Evolutionary conservation across 2,888 invertebrate species (phyloP).

Genomic region (Trypoxylon attenuatum): DNA sequence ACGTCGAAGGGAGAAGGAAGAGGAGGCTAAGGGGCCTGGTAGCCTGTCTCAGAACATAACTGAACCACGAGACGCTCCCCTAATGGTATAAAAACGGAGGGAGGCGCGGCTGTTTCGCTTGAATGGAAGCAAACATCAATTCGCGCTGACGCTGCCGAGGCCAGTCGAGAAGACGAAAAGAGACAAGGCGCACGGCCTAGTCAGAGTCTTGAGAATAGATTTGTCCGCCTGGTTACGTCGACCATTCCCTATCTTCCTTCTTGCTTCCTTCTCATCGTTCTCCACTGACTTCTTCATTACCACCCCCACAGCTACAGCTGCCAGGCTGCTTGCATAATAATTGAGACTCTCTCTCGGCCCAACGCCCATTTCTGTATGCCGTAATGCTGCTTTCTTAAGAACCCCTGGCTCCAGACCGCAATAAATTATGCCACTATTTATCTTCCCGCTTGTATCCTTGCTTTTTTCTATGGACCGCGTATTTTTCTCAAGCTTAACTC

Average conservation of each 20-base stretch:
- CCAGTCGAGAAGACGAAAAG: neutral
- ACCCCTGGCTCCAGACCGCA: neutral
- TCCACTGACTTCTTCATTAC: too few species aligned
- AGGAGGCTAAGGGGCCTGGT: conserved; percentile 6
- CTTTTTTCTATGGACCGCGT: neutral
- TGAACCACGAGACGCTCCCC: conserved; percentile 50
- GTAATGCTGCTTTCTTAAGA: neutral
- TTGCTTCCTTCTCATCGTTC: neutral
- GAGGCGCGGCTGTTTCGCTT: conserved; percentile 46
- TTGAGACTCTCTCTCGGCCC: neutral
- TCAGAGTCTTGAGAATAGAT: conserved; percentile 46
- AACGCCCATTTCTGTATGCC: neutral
- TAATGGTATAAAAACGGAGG: conserved; percentile 58
- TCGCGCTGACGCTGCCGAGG: conserved; percentile 54
- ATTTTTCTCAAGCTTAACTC: neutral
- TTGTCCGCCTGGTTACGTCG: conserved; percentile 48
- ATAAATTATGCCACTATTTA: neutral
- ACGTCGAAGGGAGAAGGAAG: conserved; percentile 5
- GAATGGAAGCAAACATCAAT: conserved; percentile 60
- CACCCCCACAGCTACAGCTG: neutral
- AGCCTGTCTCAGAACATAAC: conserved; percentile 35
- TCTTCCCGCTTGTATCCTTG: neutral
- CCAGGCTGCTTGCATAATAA: neutral
- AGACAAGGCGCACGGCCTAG: conserved; percentile 17
- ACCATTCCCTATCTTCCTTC: conserved; percentile 14